Base-by-base conservation (phyloP, 2,888 invertebrate species). In the Petrolisthes manimaculis region DNA sequence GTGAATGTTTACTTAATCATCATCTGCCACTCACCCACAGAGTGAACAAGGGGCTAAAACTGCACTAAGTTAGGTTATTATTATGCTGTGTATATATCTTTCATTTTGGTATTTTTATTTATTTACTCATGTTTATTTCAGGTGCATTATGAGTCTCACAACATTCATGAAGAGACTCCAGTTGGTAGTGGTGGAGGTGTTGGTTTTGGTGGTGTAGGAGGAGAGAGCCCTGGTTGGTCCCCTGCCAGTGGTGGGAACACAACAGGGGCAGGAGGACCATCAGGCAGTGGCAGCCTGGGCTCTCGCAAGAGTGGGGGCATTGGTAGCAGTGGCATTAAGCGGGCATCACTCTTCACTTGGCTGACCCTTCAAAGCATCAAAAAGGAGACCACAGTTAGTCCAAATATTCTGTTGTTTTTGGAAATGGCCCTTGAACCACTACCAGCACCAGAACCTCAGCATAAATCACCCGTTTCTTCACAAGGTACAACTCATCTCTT, bases 341-440 rank as follows among this genome's bases (percentile, higher is more conserved):
- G 89, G n/a, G 99, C 96, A 88, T 96, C 96, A 91, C 94, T 99
- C 91, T 97, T 98, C 94, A 96, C 97, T 0, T 99, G 98, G 97
- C 96, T 98, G 94, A 98, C 98, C 3, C 94, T 99, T 91, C 98
- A 99, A 93, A 97, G 98, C 92, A 97, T 99, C 92, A 99, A 99
- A 0, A 98, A 97, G 93, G 99, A 99, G 94, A 99, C 99, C 54
- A 96, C 99, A 91, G 97, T 99, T 92, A 98, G 97, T 91, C 99
- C 99, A 0, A 98, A 98, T 92, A 97, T 99, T 92, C 94, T 99
- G 85, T 98, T 99, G 93, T 99, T 99, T 93, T 93, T 99, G 91
- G 99, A 99, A 93, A 99, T 99, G 93, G 98, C 98, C 0, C 93
- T 99, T 69, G 99, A 99, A 92, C 98, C 99, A 0, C 97, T 99